These are phyloP conservation scores for Lissonota sp. DNA, from an alignment of 2,888 invertebrate genomes.

Conservation along the genomic window DNA sequence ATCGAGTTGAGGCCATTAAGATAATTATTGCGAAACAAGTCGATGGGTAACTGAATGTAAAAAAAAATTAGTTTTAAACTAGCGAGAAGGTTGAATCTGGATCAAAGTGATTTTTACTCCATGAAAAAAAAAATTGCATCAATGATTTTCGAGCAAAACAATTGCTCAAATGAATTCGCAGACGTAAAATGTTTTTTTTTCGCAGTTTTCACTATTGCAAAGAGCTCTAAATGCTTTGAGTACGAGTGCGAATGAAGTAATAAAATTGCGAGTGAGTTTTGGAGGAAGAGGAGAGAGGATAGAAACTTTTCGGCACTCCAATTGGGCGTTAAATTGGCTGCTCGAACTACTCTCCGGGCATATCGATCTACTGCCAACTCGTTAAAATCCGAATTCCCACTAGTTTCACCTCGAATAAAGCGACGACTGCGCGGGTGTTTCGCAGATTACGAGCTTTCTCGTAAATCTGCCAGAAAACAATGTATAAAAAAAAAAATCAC, in stretches of 20 bases:
- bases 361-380: conserved; percentile 69
- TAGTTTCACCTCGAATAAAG: conserved; percentile 50
- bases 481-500: conserved; percentile 19
- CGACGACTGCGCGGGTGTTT: conserved; percentile 23
- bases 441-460: background rate
- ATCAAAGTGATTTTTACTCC: too few relatives aligned
- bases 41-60: too few relatives aligned
- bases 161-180: too few relatives aligned
- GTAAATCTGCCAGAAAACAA: background rate
- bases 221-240: too few relatives aligned
- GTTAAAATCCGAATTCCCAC: conserved; percentile 63
- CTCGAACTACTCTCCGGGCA: conserved; percentile 65
- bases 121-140: too few relatives aligned
- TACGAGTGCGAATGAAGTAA: conserved; percentile 42
- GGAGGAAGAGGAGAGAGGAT: background rate
- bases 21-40: too few relatives aligned
- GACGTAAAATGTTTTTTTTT: too few relatives aligned
- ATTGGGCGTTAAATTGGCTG: conserved; percentile 71
- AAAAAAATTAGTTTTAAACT: too few relatives aligned
- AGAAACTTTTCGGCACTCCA: conserved; percentile 70
- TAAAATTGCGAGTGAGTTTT: background rate
- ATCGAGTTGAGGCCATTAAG: conserved; percentile 62
- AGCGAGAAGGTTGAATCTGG: too few relatives aligned
- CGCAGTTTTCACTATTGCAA: too few relatives aligned
- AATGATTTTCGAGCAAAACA: too few relatives aligned